Conservation (phyloP, 2,113 vertebrate species). For the Pantherophis guttatus region DNA sequence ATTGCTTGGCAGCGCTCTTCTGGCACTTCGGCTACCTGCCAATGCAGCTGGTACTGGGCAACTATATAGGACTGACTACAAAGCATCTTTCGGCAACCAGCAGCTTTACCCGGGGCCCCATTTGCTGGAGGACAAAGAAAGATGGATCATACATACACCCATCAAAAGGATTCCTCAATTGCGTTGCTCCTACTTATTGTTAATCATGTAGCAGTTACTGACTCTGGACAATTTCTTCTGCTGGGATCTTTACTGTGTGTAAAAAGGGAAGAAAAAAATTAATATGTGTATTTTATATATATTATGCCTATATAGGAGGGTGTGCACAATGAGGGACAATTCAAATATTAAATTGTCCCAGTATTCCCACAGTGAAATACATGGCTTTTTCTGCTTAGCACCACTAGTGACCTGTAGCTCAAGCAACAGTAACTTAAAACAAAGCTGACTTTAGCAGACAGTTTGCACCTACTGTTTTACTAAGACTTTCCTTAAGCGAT, state of each 20-base stretch:
- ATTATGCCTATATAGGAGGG: neutral
- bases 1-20: slow-evolving; percentile 82
- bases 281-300: slow-evolving; percentile 17
- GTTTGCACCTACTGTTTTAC: slow-evolving; percentile 28
- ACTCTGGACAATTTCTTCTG: slow-evolving; percentile 68
- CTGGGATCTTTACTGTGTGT: slow-evolving; percentile 45
- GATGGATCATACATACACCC: slow-evolving; percentile 75
- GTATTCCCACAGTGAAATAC: slow-evolving; percentile 22
- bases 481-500: slow-evolving; percentile 6
- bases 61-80: slow-evolving; percentile 81
- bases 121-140: slow-evolving; percentile 83
- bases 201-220: slow-evolving; percentile 81
- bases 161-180: slow-evolving; percentile 76
- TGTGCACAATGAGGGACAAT: slow-evolving; percentile 3
- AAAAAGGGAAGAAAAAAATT: neutral
- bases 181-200: slow-evolving; percentile 76
- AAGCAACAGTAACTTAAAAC: slow-evolving; percentile 7
- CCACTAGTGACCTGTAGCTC: neutral
- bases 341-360: slow-evolving; percentile 5
- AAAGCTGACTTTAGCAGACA: slow-evolving; percentile 28
- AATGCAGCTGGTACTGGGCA: slow-evolving; percentile 88
- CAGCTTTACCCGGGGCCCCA: slow-evolving; percentile 77
- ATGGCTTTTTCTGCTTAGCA: slow-evolving; percentile 13
- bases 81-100: slow-evolving; percentile 84
- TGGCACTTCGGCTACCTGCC: slow-evolving; percentile 85